Evolutionary conservation across 2,113 vertebrate species (phyloP).

Genomic region (Eidolon helvum): DNA sequence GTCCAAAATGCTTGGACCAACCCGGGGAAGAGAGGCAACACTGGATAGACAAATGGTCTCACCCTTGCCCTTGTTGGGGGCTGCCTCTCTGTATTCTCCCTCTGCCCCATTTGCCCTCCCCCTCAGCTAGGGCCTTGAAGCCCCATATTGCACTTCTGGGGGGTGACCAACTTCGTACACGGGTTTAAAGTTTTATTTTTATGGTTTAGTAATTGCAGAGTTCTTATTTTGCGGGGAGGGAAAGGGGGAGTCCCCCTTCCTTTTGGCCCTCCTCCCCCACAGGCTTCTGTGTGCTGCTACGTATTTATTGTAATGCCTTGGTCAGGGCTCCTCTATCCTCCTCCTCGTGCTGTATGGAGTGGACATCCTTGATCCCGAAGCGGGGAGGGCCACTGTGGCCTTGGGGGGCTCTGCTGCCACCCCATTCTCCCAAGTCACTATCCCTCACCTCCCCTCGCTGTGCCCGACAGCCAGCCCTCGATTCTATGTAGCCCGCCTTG

Average conservation of each 20-base stretch:
- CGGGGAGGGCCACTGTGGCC: conserved; percentile 17
- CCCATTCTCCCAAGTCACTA: conserved; percentile 31
- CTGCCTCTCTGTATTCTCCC: not conserved
- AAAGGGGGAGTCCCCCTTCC: not conserved
- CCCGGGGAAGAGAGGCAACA: conserved; percentile 34
- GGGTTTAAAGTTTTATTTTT: conserved; percentile 77
- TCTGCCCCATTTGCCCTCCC: conserved; percentile 35
- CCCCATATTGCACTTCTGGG: conserved; percentile 65
- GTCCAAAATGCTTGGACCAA: conserved; percentile 17
- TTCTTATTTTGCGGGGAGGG: conserved; percentile 58
- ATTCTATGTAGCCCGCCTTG: conserved; percentile 53
- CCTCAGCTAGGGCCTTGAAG: conserved; percentile 48
- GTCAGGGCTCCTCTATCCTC: conserved; percentile 45
- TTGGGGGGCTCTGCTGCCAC: conserved; percentile 43
- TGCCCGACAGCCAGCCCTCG: no score
- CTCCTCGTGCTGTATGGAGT: conserved; percentile 50
- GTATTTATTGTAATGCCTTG: conserved; percentile 77
- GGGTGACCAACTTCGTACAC: conserved; percentile 55
- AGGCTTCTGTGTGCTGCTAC: conserved; percentile 75
- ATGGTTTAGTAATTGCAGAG: conserved; percentile 71
- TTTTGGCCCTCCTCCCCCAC: conserved; percentile 26
- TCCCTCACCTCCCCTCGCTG: not conserved
- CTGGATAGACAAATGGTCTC: conserved; percentile 34
- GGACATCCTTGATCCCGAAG: conserved; percentile 52
- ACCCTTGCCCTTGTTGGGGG: not conserved